Percentiles rank a stretch among this genome's conserved stretches.
Conservation (phyloP, 2,797 vertebrate genomes). For the Rhinella marina region DNA sequence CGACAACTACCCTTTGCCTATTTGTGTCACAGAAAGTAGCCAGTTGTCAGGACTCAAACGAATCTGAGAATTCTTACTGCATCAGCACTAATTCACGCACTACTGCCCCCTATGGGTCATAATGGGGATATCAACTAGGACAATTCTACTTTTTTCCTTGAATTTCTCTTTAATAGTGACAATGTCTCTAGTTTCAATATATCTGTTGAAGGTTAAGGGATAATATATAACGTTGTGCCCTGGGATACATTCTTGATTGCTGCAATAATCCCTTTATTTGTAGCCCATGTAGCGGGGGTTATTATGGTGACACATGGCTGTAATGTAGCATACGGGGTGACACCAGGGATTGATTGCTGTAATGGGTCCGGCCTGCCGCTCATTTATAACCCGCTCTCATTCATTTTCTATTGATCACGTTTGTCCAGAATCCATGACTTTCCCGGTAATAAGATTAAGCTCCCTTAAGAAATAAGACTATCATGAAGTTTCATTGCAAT, state of each 20-base stretch:
- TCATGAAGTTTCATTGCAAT: background rate
- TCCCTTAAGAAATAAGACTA: slow-evolving; percentile 18
- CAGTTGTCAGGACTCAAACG: no score
- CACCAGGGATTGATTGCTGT: background rate
- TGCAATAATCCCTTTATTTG: background rate
- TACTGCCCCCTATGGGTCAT: no score
- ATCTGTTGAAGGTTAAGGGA: no score
- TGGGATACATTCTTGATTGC: background rate
- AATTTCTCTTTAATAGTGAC: no score
- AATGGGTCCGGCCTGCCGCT: background rate
- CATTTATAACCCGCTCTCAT: background rate
- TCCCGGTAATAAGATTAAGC: slow-evolving; percentile 21
- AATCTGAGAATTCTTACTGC: no score
- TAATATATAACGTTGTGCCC: background rate
- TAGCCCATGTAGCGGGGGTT: background rate
- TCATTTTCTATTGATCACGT: slow-evolving; percentile 12
- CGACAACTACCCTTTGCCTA: no score
- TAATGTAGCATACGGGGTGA: background rate
- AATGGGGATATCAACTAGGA: no score
- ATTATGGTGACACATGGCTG: background rate
- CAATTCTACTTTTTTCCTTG: no score
- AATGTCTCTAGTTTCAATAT: no score
- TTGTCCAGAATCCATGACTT: background rate
- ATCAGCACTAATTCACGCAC: no score
- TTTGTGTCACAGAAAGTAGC: no score